phyloP scores from a whole-genome alignment of 2,113 vertebrate species.

The Ifrita kowaldi region DNA sequence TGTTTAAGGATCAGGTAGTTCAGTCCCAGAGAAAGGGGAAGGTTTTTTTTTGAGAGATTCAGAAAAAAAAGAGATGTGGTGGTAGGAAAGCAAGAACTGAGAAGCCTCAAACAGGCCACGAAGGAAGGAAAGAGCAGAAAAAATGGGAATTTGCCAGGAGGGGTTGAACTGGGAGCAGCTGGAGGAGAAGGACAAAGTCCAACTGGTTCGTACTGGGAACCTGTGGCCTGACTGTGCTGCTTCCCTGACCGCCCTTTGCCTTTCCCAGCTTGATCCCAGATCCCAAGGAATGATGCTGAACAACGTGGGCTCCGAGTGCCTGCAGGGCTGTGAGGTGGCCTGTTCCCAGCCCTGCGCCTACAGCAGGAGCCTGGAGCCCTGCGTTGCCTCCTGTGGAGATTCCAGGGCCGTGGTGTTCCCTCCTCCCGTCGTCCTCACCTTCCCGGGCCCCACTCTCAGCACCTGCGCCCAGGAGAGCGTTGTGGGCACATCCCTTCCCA shows the following conservation, averaged over 20 bases:
- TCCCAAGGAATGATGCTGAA: neutral
- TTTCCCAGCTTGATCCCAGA: neutral
- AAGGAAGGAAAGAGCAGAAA: neutral
- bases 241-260: accelerated
- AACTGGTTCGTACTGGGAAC: neutral
- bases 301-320: neutral
- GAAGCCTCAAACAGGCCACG: neutral
- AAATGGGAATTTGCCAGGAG: neutral
- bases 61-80: neutral
- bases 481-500: neutral
- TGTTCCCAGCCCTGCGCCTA: neutral
- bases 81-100: neutral
- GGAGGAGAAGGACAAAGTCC: neutral
- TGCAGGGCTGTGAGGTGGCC: accelerated
- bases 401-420: neutral
- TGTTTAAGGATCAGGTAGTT: neutral
- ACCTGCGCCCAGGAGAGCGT: constrained; percentile 8
- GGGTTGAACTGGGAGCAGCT: neutral
- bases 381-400: neutral
- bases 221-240: neutral
- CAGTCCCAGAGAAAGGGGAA: neutral
- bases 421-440: neutral
- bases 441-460: neutral
- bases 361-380: constrained; percentile 7
- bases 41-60: neutral